Evolutionary conservation across 1,140 invertebrate genomes (phyloP), one percentile per base, ranked within the genome.

Genomic region (Telenomus remus): DNA sequence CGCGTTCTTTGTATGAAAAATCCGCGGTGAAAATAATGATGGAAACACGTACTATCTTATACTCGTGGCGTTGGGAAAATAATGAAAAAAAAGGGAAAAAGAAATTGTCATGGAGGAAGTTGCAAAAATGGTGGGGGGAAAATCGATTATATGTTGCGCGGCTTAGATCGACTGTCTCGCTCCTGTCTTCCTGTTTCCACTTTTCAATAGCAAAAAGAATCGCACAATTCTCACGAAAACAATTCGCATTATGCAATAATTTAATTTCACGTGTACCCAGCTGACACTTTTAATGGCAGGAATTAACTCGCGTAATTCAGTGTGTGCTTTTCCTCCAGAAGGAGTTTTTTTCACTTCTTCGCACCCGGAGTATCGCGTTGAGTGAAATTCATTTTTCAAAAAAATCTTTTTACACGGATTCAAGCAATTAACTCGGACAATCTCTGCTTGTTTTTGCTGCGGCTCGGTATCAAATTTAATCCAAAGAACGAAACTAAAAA

Each of bases 211-310:
- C 12, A 37, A 14, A 16, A 54, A 42, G 55, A 42, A 53, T 13
- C 33, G 55, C 49, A 15, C 57, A 60, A 48, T 70, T 70, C 57
- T 44, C 56, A 70, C 13, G 43, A 43, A 61, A 63, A 71, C 68
- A 71, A 71, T 63, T 57, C 34, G 14, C 59, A 63, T 63, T 63
- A 63, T 48, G 68, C 68, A 63, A 71, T 63, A 50, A 50, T 48
- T 56, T 71, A 71, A 63, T 63, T 63, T 46, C 59, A 49, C 59
- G 15, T 47, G 53, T 51, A 63, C 50, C 49, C 43, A 44, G 16
- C 39, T 6, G 12, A 19, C 54, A 15, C 14, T 57, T 27, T 47
- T 49, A 39, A 56, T 37, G 39, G 42, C 19, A 44, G n/a, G 19
- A 43, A 44, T 46, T 44, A 14, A 7, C 16, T 3, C 14, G 35